Evolutionary conservation across 2,113 vertebrate genomes (phyloP), one percentile per base, ranked within the genome.

Genomic region (Spilogale gracilis): DNA sequence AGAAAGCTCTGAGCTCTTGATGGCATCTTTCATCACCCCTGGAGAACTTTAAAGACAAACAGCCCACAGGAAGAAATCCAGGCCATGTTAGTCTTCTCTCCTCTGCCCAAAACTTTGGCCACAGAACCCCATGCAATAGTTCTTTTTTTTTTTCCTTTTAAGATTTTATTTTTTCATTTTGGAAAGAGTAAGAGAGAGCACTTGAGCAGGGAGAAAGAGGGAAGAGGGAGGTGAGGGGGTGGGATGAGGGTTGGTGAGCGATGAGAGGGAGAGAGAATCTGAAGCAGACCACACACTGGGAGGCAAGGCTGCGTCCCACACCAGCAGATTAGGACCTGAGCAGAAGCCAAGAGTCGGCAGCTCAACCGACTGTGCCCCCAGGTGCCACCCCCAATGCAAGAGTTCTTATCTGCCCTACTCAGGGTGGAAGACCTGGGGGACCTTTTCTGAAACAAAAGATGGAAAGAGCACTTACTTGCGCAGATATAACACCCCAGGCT

Each of bases 21-120:
- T 94, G 0, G 94, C 97, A 95, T 95, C 90, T 95, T 96, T 98
- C 97, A 96, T 98, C 96, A 94, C 91, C 82, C 97, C 90, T 92
- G 94, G 95, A 97, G 81, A 94, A 76, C 90, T 96, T 95, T 96
- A 97, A 87, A 98, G 81, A 95, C 86, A 45, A 95, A 94, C 30
- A 95, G 58, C 86, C 84, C 85, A 73, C 96, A 92, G 45, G 58
- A 32, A 74, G 92, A 96, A 94, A 73, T 58, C 90, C 45, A 27
- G 89, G 91, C 56, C 23, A 52, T 69, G 30, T 89, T 93, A 95
- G 95, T 85, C 96, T 97, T 85, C 96, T 97, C 85, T 92, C 91
- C 50, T 95, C 94, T 84, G 14, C 58, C 50, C 54, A n/a, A 61
- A 5, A 21, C 25, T 65, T 63, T 38, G 71, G n/a, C 38, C 74